Conservation (phyloP, 2,113 vertebrate species). For the Albula glossodonta region DNA sequence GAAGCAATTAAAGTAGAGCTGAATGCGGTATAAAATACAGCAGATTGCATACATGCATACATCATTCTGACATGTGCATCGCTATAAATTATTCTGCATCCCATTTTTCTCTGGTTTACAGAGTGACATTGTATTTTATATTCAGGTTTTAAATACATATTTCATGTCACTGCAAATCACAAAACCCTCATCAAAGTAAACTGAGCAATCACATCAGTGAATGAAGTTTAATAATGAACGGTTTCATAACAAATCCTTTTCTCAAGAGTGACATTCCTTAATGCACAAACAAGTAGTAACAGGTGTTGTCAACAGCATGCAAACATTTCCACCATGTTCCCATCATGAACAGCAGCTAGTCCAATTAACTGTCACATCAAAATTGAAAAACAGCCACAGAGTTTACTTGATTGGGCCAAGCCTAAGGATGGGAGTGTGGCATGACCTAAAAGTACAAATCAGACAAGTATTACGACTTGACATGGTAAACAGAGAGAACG, state of each 20-base stretch:
- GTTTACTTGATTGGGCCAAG: constrained; percentile 49
- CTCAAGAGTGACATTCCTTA: constrained; percentile 39
- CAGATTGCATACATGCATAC: no score
- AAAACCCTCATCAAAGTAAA: neutral
- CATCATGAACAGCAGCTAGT: constrained; percentile 39
- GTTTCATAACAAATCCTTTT: constrained; percentile 36
- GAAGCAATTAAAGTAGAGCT: no score
- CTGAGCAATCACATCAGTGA: neutral
- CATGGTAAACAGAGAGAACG: neutral
- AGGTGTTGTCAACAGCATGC: constrained; percentile 37
- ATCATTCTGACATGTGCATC: neutral
- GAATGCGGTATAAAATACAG: no score
- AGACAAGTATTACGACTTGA: neutral
- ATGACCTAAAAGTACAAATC: constrained; percentile 37
- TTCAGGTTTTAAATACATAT: neutral
- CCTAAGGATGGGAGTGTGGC: constrained; percentile 45
- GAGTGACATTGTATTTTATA: neutral
- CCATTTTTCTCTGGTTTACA: no score
- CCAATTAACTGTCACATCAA: constrained; percentile 52
- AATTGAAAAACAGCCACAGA: constrained; percentile 33
- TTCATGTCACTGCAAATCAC: neutral
- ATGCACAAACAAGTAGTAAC: constrained; percentile 57
- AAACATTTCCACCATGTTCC: constrained; percentile 20
- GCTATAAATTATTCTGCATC: no score
- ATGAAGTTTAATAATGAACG: constrained; percentile 10